phyloP scores from a whole-genome alignment of 2,113 vertebrate genomes.

The Lophius piscatorius region DNA sequence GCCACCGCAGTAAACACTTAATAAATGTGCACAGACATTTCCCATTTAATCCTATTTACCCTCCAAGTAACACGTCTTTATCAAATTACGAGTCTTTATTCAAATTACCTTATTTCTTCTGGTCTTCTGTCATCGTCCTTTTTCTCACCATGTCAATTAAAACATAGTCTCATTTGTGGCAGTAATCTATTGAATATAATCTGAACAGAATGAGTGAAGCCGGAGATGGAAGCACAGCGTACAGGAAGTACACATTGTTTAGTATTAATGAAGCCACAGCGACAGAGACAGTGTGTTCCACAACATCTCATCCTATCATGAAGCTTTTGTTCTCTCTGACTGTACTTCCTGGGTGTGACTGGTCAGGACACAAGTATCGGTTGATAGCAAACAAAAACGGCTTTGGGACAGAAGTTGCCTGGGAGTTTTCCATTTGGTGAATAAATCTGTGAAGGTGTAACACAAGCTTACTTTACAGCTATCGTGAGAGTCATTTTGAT shows the following conservation, averaged over 20 bases:
- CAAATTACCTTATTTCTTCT: constrained; percentile 7
- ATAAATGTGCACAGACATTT: constrained; percentile 42
- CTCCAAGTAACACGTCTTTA: constrained; percentile 27
- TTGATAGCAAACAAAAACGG: too few species aligned
- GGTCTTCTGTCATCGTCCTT: neutral
- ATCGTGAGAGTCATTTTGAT: too few species aligned
- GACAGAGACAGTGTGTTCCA: constrained; percentile 11
- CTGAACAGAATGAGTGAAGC: too few species aligned
- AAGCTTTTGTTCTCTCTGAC: neutral
- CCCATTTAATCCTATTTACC: constrained; percentile 53
- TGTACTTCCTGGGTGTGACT: neutral
- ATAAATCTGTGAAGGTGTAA: too few species aligned
- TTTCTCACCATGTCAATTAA: neutral
- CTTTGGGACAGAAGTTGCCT: too few species aligned
- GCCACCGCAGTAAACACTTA: constrained; percentile 41
- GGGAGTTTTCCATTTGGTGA: too few species aligned
- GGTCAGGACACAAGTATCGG: neutral
- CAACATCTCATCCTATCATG: neutral
- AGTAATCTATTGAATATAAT: too few species aligned
- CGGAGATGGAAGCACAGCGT: too few species aligned
- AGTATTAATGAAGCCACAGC: too few species aligned
- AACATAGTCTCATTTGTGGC: too few species aligned
- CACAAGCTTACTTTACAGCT: too few species aligned
- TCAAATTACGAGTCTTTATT: constrained; percentile 37
- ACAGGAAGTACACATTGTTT: too few species aligned